Conservation (phyloP, 2,888 invertebrate genomes). For the Sceliomorpha sp. region DNA sequence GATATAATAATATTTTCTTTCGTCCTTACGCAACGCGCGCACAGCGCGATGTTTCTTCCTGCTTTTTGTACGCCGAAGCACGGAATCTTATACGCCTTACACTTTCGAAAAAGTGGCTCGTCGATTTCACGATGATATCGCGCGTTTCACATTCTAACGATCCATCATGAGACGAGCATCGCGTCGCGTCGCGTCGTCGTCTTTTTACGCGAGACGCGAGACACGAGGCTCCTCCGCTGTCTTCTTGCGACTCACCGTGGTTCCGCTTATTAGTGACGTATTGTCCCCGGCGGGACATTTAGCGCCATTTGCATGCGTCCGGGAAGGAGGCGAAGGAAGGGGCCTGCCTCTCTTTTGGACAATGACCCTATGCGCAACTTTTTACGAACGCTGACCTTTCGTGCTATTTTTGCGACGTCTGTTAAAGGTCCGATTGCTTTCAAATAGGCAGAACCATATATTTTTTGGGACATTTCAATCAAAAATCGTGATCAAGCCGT, state of each 20-base stretch:
- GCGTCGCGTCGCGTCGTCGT: constrained; percentile 10
- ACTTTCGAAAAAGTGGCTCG: constrained; percentile 37
- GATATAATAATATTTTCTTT: constrained; percentile 9
- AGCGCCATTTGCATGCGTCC: neutral
- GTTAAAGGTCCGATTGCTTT: too few species aligned
- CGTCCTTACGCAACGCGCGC: constrained; percentile 12
- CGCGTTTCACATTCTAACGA: constrained; percentile 36
- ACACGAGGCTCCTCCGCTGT: constrained; percentile 1
- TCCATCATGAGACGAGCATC: constrained; percentile 21
- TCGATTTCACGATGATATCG: constrained; percentile 36
- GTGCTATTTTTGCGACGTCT: too few species aligned
- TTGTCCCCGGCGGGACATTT: neutral
- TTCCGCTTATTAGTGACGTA: constrained; percentile 1
- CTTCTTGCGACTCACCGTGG: constrained; percentile 11
- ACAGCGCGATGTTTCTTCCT: constrained; percentile 17
- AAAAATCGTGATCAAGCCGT: too few species aligned
- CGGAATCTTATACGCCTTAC: constrained; percentile 18
- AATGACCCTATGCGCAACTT: too few species aligned
- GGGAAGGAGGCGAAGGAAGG: neutral
- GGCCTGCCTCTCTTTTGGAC: too few species aligned
- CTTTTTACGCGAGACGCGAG: constrained; percentile 12
- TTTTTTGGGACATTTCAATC: too few species aligned
- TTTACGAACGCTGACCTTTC: too few species aligned
- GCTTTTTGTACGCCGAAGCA: constrained; percentile 17
- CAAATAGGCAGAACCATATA: too few species aligned